Base-by-base conservation (phyloP, 1,140 invertebrate genomes). In the Babylonia areolata region DNA sequence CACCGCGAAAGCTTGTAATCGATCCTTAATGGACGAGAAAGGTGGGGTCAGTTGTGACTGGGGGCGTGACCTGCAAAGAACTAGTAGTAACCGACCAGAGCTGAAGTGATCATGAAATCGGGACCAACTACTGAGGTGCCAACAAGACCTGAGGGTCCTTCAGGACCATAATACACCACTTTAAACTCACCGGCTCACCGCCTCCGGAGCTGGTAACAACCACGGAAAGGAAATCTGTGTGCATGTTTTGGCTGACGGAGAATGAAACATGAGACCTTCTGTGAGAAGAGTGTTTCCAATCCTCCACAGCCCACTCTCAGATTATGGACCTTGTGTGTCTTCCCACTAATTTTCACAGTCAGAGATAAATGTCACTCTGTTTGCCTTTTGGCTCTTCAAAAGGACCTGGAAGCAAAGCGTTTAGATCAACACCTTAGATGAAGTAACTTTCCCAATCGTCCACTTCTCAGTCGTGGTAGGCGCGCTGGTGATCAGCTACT, bases 51-150 rank as follows among this genome's bases (percentile, higher is more conserved):
- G 12, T 31, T 33, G 2, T 73, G 20, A 37, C 33, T 6, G 3
- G 58, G 28, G 23, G 9, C 2, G 35, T 77, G 78, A 54, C 54
- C 82, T 42, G 71, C 80, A 23, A 82, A 58, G 51, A 58, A 15
- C 80, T 58, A n/a, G n/a, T n/a, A n/a, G n/a, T n/a, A n/a, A n/a
- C n/a, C n/a, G 17, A 58, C 51, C 46, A 20, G 35, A 37, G 37
- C 31, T 75, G 64, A 73, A 73, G 73, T 40, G 73, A 33, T 17
- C 31, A 42, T 42, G 64, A 78, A 85, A 85, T 42, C 64, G 33
- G 31, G 20, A 75, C 73, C 78, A 39, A 37, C 78, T 80, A 80
- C 54, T 33, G 78, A 80, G 78, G 78, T 80, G 78, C 78, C 78
- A 80, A 80, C 78, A 54, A 54, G 40, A 80, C 9, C 40, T 23